Conservation (phyloP, 2,797 vertebrate genomes). For the Ispidina picta region DNA sequence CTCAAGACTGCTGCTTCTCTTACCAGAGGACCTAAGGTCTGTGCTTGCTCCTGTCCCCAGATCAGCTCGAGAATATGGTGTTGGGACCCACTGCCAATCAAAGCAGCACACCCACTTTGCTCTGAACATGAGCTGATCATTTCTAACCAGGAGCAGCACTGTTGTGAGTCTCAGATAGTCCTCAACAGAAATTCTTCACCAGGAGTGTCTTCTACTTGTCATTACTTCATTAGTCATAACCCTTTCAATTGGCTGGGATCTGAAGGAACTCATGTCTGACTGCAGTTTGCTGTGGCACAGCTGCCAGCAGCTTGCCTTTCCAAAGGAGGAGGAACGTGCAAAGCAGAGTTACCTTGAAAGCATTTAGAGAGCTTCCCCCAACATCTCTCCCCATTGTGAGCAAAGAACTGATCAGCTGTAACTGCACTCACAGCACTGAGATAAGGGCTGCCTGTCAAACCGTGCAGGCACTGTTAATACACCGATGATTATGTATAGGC, state of each 20-base stretch:
- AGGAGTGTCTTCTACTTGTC: not conserved
- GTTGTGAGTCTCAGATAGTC: not conserved
- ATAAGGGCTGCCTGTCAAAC: not conserved
- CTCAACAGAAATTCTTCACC: not conserved
- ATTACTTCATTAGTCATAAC: not conserved
- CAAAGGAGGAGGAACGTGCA: accelerated
- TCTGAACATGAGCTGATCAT: not conserved
- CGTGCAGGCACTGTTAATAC: not conserved
- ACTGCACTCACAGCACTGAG: not conserved
- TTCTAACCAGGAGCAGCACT: not conserved
- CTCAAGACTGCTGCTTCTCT: not conserved
- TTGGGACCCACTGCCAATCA: not conserved
- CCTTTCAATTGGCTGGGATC: accelerated
- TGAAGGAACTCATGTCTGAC: not conserved
- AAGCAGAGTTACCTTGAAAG: not conserved
- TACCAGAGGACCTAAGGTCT: not conserved
- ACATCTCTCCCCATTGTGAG: not conserved
- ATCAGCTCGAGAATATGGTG: accelerated
- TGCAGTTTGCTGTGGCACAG: not conserved
- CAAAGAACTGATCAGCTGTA: not conserved
- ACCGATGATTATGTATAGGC: not conserved
- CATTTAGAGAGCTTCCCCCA: not conserved
- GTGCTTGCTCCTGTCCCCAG: not conserved
- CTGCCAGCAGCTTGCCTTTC: not conserved
- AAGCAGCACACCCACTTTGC: not conserved